Conservation (phyloP, 1,140 invertebrate species). For the Trachymyrmex cornetzi region DNA sequence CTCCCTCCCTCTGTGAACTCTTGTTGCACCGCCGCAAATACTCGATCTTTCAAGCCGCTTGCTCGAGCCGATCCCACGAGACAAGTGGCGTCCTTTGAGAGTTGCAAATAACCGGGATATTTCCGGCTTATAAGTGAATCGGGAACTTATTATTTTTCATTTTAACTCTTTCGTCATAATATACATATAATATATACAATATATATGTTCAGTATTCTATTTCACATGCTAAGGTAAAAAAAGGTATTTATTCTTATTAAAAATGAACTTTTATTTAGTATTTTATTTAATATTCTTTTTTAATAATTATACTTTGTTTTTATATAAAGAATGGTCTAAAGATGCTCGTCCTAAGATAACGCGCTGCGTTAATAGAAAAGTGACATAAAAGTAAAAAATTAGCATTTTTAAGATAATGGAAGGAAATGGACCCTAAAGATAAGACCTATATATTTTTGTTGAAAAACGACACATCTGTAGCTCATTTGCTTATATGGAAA, state of each 20-base stretch:
- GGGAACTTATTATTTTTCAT: not conserved
- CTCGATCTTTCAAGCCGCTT: constrained; percentile 29
- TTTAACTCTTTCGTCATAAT: not conserved
- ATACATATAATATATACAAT: not conserved
- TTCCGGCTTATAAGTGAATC: constrained; percentile 21
- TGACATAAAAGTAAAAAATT: too few relatives aligned
- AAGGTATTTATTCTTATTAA: not conserved
- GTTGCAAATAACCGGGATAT: constrained; percentile 26
- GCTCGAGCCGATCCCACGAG: constrained; percentile 24
- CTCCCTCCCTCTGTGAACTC: not conserved
- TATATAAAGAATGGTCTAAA: not conserved
- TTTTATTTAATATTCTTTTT: not conserved
- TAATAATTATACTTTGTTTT: not conserved
- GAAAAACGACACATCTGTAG: too few relatives aligned
- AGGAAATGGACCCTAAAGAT: too few relatives aligned
- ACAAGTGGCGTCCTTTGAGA: constrained; percentile 38
- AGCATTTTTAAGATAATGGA: too few relatives aligned
- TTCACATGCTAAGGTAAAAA: not conserved
- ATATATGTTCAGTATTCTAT: not conserved
- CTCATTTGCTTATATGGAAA: too few relatives aligned
- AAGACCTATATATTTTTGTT: too few relatives aligned
- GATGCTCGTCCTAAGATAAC: too few relatives aligned
- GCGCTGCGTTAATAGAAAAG: too few relatives aligned
- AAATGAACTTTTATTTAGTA: not conserved
- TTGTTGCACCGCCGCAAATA: constrained; percentile 34